Evolutionary conservation across 1,140 invertebrate species (phyloP).

Genomic region (Cotesia chilonis): DNA sequence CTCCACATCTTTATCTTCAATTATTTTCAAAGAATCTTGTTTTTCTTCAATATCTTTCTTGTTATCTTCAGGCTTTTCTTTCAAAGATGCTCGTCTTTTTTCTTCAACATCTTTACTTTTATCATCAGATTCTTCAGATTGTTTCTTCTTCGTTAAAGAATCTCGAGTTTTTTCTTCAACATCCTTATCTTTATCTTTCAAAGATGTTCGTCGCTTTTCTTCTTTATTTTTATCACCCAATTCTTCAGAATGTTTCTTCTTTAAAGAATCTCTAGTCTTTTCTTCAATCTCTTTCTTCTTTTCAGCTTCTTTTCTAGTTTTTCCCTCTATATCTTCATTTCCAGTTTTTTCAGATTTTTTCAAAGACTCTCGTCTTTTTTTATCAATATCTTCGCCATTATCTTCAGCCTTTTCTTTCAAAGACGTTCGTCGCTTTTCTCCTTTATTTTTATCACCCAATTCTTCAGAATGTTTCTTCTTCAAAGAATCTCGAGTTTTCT

Average conservation of each 20-base stretch:
- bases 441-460: conserved; percentile 30
- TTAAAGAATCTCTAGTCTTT: conserved; percentile 22
- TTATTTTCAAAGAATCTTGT: conserved; percentile 29
- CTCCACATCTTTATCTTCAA: conserved; percentile 30
- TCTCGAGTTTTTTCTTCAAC: conserved; percentile 16
- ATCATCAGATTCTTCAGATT: conserved; percentile 35
- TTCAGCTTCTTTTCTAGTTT: no score
- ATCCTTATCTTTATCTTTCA: conserved; percentile 33
- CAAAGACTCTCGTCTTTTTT: conserved; percentile 31
- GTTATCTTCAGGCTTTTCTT: conserved; percentile 19
- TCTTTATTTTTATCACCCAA: conserved; percentile 37
- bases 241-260: conserved; percentile 32
- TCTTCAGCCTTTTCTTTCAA: conserved; percentile 33
- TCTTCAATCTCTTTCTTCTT: conserved; percentile 19
- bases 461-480: conserved; percentile 25
- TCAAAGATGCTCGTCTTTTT: conserved; percentile 37
- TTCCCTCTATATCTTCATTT: no score
- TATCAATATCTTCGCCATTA: conserved; percentile 33
- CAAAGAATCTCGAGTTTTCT: conserved; percentile 15
- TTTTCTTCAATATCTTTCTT: conserved; percentile 38
- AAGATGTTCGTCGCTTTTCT: conserved; percentile 30
- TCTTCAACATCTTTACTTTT: conserved; percentile 31
- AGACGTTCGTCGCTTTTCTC: conserved; percentile 25
- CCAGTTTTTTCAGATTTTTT: conserved; percentile 31
- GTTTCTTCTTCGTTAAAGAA: conserved; percentile 21